A percentile compares a stretch with the other conserved stretches of the same genome.
These are phyloP conservation scores for Parnassius smintheus DNA, from an alignment of 2,888 invertebrate species.

Conservation along the genomic window DNA sequence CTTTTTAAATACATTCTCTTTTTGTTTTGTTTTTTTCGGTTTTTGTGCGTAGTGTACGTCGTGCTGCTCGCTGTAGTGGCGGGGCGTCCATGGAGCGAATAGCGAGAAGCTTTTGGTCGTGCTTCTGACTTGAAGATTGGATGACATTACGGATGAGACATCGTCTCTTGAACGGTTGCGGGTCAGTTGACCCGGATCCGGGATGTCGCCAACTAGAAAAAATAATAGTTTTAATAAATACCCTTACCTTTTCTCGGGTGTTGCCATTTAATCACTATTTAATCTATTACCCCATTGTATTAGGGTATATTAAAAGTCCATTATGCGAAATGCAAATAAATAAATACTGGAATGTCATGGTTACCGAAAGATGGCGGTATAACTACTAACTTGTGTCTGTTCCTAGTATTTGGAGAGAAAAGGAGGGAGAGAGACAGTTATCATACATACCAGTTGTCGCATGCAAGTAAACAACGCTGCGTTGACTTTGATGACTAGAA, in stretches of 20 bases:
- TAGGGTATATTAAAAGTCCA: no score
- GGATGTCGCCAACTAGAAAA: slow-evolving; percentile 89
- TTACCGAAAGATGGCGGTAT: no score
- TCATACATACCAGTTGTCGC: slow-evolving; percentile 86
- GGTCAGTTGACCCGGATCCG: slow-evolving; percentile 83
- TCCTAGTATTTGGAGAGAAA: no score
- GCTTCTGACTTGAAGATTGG: slow-evolving; percentile 84
- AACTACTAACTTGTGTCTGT: no score
- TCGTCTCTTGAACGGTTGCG: slow-evolving; percentile 88
- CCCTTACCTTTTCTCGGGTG: no score
- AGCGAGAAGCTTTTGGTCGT: slow-evolving; percentile 91
- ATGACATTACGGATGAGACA: slow-evolving; percentile 83
- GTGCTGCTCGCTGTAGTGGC: slow-evolving; percentile 85
- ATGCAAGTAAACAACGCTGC: slow-evolving; percentile 91
- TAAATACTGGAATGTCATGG: no score
- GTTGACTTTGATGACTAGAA: slow-evolving; percentile 89
- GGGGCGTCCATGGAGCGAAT: slow-evolving; percentile 91
- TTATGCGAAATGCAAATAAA: no score
- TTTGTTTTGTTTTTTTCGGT: slow-evolving; percentile 63
- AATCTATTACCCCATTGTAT: no score
- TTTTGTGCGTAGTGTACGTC: slow-evolving; percentile 90
- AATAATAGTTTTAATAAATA: not conserved
- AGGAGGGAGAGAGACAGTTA: not conserved
- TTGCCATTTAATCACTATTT: no score
- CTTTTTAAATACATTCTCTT: slow-evolving; percentile 58